Conservation (phyloP, 64 coral and sea anemone species). For the Stichodactyla mertensii region DNA sequence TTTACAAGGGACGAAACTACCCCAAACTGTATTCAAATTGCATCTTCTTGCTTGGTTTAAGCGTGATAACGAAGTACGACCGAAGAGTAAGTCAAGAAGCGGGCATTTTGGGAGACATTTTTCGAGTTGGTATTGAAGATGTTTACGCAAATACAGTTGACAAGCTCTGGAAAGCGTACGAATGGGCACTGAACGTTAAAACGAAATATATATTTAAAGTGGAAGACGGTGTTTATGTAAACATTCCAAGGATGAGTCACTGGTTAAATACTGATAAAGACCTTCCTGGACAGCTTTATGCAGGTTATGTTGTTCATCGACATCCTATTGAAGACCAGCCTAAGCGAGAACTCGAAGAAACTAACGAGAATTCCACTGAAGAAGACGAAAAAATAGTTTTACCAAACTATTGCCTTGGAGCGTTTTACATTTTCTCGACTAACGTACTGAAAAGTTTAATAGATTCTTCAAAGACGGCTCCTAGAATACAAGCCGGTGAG, state of each 20-base stretch:
- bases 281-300: not conserved
- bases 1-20: not conserved
- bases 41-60: conserved; percentile 2
- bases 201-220: conserved; percentile 24
- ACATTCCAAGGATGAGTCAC: not conserved
- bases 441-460: not conserved
- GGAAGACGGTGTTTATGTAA: conserved; percentile 20
- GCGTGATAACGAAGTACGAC: not conserved
- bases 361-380: not conserved
- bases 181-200: not conserved
- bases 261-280: not conserved
- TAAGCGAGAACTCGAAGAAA: not conserved
- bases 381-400: not conserved
- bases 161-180: conserved; percentile 12
- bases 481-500: not conserved
- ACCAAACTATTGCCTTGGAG: conserved; percentile 11
- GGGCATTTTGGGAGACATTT: conserved; percentile 15
- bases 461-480: not conserved
- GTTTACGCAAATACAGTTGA: not conserved
- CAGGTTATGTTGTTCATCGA: not conserved
- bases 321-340: not conserved
- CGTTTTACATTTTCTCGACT: conserved; percentile 10
- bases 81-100: not conserved
- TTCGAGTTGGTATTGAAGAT: not conserved
- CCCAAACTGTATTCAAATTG: not conserved